Evolutionary conservation across 92 coral and sea anemone species (phyloP), one percentile per base, ranked within the genome.

Genomic region (Montipora capitata): DNA sequence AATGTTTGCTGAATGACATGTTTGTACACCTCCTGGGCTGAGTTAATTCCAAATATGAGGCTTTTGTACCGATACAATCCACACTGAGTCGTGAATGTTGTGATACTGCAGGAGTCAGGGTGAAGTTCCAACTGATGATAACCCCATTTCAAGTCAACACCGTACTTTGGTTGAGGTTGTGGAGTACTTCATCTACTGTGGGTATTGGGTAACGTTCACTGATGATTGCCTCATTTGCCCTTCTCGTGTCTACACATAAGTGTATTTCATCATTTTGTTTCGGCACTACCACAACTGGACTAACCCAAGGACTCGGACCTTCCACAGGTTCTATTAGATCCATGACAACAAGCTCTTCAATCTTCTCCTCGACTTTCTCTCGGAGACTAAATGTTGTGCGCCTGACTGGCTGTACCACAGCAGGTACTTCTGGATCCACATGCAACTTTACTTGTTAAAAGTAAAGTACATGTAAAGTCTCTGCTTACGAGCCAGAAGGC

Each of bases 301-400:
- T 82, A 64, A 89, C 88, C 88, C 88, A 82, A 5, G 84, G 80
- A 13, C 84, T 89, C 68, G 79, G 92, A 40, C 92, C 88, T 72
- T 89, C 88, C 6, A 66, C 84, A 17, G 92, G 73, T 15, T 89
- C 88, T 5, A 83, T 54, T 5, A 83, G 76, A 68, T 88, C 82
- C 69, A 70, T 65, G 11, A 51, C 85, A 10, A 88, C 73, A 14
- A 88, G 82, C 41, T 80, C 72, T 17, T 72, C 77, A 52, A 88
- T 80, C 74, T 72, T 80, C 65, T 80, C 69, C 40, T 73, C 10
- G 4, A 80, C 91, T 64, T 79, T 80, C 62, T 70, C 80, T 56
- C 87, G 64, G 52, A 82, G 79, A 35, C 77, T 72, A 27, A 72
- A 82, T 12, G 87, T 79, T 3, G 79, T 56, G 79, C 69, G 79